Conservation (phyloP, 2,113 vertebrate species). For the Gymnarchus niloticus region DNA sequence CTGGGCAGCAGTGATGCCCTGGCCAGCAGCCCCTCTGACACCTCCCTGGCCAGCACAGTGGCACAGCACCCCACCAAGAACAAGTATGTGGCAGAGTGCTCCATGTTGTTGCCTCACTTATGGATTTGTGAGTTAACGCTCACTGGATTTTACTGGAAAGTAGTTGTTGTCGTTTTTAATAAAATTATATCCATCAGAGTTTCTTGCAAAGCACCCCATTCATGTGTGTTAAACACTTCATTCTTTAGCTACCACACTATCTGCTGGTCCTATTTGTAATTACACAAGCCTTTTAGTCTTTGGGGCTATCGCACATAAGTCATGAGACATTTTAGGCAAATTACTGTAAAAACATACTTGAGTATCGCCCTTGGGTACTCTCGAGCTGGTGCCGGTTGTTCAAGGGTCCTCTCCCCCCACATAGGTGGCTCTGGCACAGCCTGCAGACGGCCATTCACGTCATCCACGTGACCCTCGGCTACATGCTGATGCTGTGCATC, state of each 20-base stretch:
- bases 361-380: too few relatives aligned
- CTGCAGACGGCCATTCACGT: slow-evolving; percentile 73
- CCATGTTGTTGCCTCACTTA: not conserved
- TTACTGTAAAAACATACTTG: too few relatives aligned
- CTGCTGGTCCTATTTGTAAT: not conserved
- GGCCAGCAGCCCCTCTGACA: slow-evolving; percentile 44
- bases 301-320: too few relatives aligned
- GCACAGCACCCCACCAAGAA: not conserved
- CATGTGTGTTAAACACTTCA: not conserved
- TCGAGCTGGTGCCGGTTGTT: not conserved
- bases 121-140: too few relatives aligned
- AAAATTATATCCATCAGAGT: too few relatives aligned
- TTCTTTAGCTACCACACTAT: not conserved
- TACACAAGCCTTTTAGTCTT: not conserved
- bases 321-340: too few relatives aligned
- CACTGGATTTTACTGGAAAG: too few relatives aligned
- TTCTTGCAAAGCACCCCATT: not conserved
- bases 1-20: slow-evolving; percentile 36
- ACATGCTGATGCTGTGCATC: slow-evolving; percentile 87
- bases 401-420: not conserved
- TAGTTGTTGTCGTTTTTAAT: too few relatives aligned
- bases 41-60: slow-evolving; percentile 45
- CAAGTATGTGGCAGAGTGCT: slow-evolving; percentile 38
- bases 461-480: slow-evolving; percentile 80
- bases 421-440: slow-evolving; percentile 61